Conservation (phyloP, 2,797 vertebrate genomes). For the Sitta carolinensis region DNA sequence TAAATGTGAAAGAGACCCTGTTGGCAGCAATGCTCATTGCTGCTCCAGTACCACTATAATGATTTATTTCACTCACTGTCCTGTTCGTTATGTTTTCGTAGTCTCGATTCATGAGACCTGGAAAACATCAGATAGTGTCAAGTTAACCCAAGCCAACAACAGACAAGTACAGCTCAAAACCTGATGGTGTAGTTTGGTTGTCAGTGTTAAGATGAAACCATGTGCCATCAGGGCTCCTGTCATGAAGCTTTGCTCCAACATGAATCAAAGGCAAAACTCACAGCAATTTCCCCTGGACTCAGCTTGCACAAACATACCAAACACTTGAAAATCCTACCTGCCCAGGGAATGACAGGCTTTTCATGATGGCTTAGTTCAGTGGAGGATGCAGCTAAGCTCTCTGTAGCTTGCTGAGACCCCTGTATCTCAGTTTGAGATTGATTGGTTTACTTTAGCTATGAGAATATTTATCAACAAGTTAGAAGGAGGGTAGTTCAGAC, state of each 20-base stretch:
- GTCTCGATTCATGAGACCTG: constrained; percentile 90
- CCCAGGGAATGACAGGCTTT: background rate
- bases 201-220: background rate
- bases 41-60: constrained; percentile 85
- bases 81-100: constrained; percentile 79
- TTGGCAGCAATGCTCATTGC: constrained; percentile 88
- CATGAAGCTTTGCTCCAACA: background rate
- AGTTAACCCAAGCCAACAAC: background rate
- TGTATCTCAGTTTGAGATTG: background rate
- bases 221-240: background rate
- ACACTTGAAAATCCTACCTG: background rate
- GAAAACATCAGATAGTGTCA: background rate
- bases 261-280: background rate
- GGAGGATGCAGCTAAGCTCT: background rate
- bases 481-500: background rate
- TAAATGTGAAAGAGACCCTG: constrained; percentile 87
- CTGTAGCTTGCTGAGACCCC: background rate
- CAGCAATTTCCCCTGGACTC: background rate
- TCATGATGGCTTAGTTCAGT: background rate
- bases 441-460: background rate
- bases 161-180: background rate
- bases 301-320: background rate
- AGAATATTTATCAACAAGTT: background rate
- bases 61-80: constrained; percentile 72
- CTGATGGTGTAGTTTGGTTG: fast-evolving